phyloP scores from a whole-genome alignment of 2,888 invertebrate genomes.

The Pterostichus madidus region DNA sequence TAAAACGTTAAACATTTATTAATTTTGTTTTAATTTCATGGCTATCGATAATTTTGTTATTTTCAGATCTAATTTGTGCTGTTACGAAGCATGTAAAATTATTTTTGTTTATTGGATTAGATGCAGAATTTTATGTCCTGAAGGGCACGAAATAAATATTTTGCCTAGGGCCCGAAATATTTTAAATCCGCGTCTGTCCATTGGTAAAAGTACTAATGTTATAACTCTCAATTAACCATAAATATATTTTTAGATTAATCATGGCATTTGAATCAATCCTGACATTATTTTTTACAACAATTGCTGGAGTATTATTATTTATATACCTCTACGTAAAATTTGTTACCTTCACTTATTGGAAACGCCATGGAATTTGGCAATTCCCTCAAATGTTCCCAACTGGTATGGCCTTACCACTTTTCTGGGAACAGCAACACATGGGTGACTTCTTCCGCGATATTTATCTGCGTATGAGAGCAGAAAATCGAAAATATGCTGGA shows the following conservation, averaged over 20 bases:
- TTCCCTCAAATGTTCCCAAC: slow-evolving; percentile 47
- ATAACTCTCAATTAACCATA: neutral
- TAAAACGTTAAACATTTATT: too few species aligned
- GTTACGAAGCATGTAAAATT: too few species aligned
- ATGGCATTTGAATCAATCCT: neutral
- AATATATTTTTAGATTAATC: slow-evolving; percentile 12
- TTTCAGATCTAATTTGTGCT: too few species aligned
- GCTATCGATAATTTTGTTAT: too few species aligned
- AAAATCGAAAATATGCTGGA: slow-evolving; percentile 18
- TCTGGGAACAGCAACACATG: slow-evolving; percentile 32
- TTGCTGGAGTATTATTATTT: slow-evolving; percentile 1
- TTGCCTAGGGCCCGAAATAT: too few species aligned
- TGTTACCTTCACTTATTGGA: slow-evolving; percentile 53
- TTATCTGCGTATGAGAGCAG: slow-evolving; percentile 22
- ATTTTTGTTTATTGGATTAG: too few species aligned
- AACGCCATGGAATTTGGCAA: slow-evolving; percentile 56
- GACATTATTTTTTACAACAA: neutral
- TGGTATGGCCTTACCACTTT: slow-evolving; percentile 45
- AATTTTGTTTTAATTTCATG: too few species aligned
- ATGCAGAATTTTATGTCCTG: too few species aligned
- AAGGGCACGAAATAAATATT: too few species aligned
- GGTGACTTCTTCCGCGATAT: slow-evolving; percentile 37
- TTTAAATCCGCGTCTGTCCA: too few species aligned
- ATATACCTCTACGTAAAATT: slow-evolving; percentile 41
- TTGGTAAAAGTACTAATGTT: neutral